Evolutionary conservation across 2,113 vertebrate genomes (phyloP), one percentile per base, ranked within the genome.

Genomic region (Dascyllus trimaculatus): DNA sequence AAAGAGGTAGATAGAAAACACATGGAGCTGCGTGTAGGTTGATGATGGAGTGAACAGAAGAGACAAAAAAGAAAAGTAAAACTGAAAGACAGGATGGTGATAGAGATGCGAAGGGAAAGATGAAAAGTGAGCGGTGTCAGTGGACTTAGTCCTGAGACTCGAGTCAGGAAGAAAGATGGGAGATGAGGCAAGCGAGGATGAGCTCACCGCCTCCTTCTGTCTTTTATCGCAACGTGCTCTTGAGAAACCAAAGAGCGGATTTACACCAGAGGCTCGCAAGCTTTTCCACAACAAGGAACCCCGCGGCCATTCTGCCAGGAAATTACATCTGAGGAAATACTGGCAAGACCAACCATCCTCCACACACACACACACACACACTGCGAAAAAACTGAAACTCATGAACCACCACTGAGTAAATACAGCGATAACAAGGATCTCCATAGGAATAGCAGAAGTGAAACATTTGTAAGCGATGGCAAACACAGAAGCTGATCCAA

Each of bases 121-220:
- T 53, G 29, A 67, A 57, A 87, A 71, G 19, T n/a, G 21, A 71
- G 57, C 32, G 4, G 78, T 7, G 80, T 46, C 19, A 46, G 67
- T 2, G 18, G 76, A 82, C 64, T 56, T 11, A 1, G 66, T 29
- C 81, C 53, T 43, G 48, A 63, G 79, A 81, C 58, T 63, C 18
- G 11, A 61, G 40, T 62, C 60, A 69, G 49, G 64, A 71, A 53
- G 51, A 78, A 35, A 58, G 48, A 75, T 49, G 56, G 49, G 62
- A 52, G 71, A 82, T 78, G 82, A 82, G 75, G 77, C 71, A 74
- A 80, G 69, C 11, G 18, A 26, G 45, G 83, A 71, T 82, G 84
- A 89, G 57, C 84, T 82, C 81, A 65, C 59, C 26, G 21, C 21
- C 77, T 68, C 61, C 75, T 73, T 15, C 56, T 6, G 59, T 35